phyloP scores from a whole-genome alignment of 2,113 vertebrate genomes.

The Rhynchopsitta pachyrhyncha region DNA sequence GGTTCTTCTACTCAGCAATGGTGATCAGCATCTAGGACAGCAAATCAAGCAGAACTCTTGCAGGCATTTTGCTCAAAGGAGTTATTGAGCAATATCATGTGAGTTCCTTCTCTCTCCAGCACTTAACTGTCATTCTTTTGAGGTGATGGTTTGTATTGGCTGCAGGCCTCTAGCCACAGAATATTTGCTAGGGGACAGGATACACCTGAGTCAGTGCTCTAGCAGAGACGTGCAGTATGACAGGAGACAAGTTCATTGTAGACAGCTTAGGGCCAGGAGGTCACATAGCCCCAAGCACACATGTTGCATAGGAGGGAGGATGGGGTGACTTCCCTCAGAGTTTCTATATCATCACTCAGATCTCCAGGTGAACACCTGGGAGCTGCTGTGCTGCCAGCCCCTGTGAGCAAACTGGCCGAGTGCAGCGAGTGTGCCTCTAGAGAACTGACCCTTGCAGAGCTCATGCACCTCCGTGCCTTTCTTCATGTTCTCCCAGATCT shows the following conservation, averaged over 20 bases:
- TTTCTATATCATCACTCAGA: background rate
- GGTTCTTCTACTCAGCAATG: background rate
- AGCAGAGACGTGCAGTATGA: background rate
- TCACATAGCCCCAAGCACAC: background rate
- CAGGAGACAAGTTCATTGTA: background rate
- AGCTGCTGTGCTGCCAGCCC: background rate
- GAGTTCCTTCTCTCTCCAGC: background rate
- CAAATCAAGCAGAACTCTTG: background rate
- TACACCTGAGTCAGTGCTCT: background rate
- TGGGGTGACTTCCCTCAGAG: background rate
- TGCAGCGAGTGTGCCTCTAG: accelerated
- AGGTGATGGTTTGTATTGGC: background rate
- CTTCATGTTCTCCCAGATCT: background rate
- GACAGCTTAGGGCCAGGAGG: background rate
- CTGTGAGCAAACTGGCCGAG: accelerated
- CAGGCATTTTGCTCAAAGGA: background rate
- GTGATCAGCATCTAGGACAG: background rate
- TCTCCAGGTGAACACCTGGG: background rate
- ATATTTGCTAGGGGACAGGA: background rate
- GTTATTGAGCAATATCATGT: background rate
- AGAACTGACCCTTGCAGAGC: background rate
- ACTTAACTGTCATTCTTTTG: background rate
- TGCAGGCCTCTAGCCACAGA: background rate
- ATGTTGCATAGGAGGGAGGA: background rate
- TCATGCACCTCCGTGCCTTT: background rate